Evolutionary conservation across 2,797 vertebrate genomes (phyloP), one percentile per base, ranked within the genome.

Genomic region (Carduelis carduelis): DNA sequence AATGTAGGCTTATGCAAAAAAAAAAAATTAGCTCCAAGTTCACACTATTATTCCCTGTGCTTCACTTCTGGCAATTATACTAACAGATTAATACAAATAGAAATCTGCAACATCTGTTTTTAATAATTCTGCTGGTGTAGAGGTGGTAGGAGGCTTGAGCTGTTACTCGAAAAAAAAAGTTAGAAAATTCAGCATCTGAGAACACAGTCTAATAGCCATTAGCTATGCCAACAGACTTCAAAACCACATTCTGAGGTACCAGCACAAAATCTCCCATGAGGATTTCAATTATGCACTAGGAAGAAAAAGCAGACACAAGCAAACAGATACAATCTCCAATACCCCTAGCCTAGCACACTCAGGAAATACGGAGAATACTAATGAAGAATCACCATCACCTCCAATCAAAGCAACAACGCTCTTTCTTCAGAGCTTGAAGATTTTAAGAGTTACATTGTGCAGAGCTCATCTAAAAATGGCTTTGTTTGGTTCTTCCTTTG

Each of bases 211-310:
- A 95, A 94, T 68, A 90, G 39, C 88, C 88, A 95, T 95, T 95
- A 96, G 88, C 88, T 91, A 90, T 90, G 87, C 96, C 91, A 93
- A 69, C 65, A 94, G 91, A 95, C 93, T 96, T 97, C 96, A 96
- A 97, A 96, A 90, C 90, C 71, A 64, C 80, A 37, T 92, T 95
- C 90, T 83, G 70, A 95, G 88, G 77, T 57, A 95, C 91, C 83
- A 71, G 93, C 80, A 80, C 83, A 87, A 77, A 70, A 91, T 55
- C 86, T 94, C 95, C 94, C 94, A 44, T 11, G 94, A 95, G 96
- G 77, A 95, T 96, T 95, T 96, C 93, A 96, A 93, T 97, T 95
- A 96, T 68, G 86, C 90, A 94, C 94, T 80, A 84, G 8, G 83
- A 93, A 94, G 91, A 92, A 95, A 96, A 89, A 93, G 94, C 90